phyloP scores from a whole-genome alignment of 2,113 vertebrate species.

The Zapus hudsonius region DNA sequence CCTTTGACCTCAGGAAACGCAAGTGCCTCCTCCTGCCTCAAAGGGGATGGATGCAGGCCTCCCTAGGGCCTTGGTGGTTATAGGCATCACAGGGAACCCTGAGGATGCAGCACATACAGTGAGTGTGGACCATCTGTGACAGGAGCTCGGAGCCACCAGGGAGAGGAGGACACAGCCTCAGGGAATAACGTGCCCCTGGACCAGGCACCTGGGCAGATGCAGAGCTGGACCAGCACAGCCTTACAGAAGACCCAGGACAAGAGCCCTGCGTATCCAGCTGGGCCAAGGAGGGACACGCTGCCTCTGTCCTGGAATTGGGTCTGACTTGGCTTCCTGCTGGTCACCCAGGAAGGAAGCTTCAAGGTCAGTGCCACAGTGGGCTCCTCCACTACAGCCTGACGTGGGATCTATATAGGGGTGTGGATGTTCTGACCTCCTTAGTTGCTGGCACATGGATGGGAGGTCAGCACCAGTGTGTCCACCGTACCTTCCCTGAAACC shows the following conservation, averaged over 20 bases:
- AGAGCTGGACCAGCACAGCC: neutral
- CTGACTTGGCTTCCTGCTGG: neutral
- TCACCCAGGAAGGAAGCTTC: neutral
- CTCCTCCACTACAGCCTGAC: neutral
- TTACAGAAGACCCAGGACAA: neutral
- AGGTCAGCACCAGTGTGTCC: neutral
- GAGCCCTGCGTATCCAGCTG: neutral
- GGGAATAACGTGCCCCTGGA: neutral
- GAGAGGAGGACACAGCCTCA: neutral
- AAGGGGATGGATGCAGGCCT: fast-evolving
- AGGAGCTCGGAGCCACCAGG: neutral
- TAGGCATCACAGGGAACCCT: neutral
- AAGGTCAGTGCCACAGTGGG: neutral
- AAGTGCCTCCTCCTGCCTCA: neutral
- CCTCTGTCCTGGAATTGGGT: neutral
- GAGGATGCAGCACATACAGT: neutral
- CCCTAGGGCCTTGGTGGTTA: too few species aligned
- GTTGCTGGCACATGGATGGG: neutral
- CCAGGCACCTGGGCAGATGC: neutral
- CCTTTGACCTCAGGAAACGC: neutral
- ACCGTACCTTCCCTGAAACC: neutral
- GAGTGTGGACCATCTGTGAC: neutral
- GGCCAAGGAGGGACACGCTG: neutral
- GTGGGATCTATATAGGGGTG: too few species aligned
- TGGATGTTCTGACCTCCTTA: neutral